A percentile compares a stretch with the other conserved stretches of the same genome.
Conservation (phyloP, 2,888 invertebrate species). For the Pandemis cinnamomeana region DNA sequence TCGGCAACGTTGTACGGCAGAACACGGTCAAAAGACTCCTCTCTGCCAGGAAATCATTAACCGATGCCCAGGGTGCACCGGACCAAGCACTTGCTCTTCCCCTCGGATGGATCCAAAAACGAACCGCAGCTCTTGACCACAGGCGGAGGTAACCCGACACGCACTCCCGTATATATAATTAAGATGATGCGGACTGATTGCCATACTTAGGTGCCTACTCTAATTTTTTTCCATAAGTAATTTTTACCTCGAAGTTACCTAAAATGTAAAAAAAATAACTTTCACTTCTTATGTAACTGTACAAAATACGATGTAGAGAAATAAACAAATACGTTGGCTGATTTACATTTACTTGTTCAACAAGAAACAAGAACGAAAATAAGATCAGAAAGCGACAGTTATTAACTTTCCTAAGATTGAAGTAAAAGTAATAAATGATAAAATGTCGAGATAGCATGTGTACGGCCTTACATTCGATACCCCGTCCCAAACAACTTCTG, state of each 20-base stretch:
- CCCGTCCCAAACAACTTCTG: constrained; percentile 24
- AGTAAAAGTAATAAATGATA: constrained; percentile 9
- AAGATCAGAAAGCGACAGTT: constrained; percentile 12
- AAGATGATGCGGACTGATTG: background rate
- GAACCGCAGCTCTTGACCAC: no score
- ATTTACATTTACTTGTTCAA: background rate
- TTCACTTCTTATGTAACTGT: background rate
- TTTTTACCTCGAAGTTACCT: no score
- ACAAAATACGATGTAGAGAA: background rate
- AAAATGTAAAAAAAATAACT: no score
- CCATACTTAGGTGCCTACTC: background rate
- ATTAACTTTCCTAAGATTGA: constrained; percentile 18
- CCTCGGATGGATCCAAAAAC: no score
- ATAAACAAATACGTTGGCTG: background rate
- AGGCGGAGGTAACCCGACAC: no score
- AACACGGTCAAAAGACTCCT: no score
- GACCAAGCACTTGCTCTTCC: no score
- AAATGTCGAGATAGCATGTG: constrained; percentile 6
- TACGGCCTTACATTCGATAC: constrained; percentile 21
- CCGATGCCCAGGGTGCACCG: no score
- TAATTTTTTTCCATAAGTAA: no score
- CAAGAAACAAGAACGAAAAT: constrained; percentile 11
- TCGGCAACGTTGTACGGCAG: no score
- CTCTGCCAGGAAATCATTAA: no score
- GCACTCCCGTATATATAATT: no score